phyloP scores from a whole-genome alignment of 2,113 vertebrate species.

The Semnornis frantzii region DNA sequence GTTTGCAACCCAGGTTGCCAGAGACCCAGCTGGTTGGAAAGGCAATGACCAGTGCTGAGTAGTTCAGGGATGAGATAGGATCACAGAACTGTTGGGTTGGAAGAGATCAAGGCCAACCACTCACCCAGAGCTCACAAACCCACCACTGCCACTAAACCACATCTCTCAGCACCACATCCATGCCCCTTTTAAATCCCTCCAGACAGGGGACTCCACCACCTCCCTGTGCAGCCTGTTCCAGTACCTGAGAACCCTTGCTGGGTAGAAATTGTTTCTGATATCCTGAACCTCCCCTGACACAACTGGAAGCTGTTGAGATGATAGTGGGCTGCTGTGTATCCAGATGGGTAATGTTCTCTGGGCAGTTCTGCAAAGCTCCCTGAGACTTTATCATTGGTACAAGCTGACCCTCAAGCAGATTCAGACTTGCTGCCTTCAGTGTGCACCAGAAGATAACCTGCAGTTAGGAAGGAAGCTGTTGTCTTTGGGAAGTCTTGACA shows the following conservation, averaged over 20 bases:
- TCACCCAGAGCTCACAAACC: too few species aligned
- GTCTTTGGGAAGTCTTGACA: not conserved
- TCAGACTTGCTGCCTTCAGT: not conserved
- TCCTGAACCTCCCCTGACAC: too few species aligned
- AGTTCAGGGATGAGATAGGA: not conserved
- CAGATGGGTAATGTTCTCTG: not conserved
- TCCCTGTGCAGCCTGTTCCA: too few species aligned
- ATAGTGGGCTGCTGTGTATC: not conserved
- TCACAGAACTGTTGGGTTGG: too few species aligned
- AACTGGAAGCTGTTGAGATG: too few species aligned
- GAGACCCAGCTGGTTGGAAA: not conserved
- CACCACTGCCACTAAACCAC: too few species aligned
- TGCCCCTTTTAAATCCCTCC: too few species aligned
- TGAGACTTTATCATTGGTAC: not conserved
- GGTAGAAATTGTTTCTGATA: too few species aligned
- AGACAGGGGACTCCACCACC: too few species aligned
- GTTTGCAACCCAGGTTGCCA: not conserved
- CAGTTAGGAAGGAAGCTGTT: not conserved
- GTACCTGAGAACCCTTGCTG: too few species aligned
- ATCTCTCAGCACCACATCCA: too few species aligned
- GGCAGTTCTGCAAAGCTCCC: not conserved
- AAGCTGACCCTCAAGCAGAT: not conserved
- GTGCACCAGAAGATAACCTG: not conserved
- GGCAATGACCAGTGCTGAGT: not conserved
- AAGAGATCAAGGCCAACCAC: too few species aligned